phyloP scores from a whole-genome alignment of 2,113 vertebrate species.

The Paracanthobrama guichenoti region DNA sequence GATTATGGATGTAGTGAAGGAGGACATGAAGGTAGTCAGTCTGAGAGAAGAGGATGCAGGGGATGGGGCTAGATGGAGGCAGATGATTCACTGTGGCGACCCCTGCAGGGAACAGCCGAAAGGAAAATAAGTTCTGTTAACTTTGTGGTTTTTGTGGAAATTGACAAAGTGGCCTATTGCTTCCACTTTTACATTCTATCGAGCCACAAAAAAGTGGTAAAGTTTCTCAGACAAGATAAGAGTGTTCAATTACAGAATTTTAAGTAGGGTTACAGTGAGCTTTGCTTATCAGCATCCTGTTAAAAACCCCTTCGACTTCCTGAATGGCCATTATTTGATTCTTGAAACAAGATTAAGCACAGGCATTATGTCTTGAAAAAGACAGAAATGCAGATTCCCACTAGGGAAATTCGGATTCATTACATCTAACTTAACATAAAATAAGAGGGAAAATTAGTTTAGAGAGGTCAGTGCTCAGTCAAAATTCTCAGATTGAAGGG shows the following conservation, averaged over 20 bases:
- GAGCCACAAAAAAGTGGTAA: neutral
- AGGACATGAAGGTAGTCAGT: no score
- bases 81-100: no score
- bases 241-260: constrained; percentile 41
- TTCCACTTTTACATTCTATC: constrained; percentile 26
- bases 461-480: constrained; percentile 5
- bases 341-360: constrained; percentile 50
- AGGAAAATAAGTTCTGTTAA: no score
- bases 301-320: constrained; percentile 51
- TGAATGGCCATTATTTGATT: constrained; percentile 53
- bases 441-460: constrained; percentile 5
- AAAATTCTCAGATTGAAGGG: neutral
- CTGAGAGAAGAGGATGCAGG: no score
- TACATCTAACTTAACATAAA: neutral
- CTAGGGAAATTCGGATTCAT: neutral
- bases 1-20: no score
- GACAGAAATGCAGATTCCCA: constrained; percentile 44
- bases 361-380: constrained; percentile 37
- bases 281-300: constrained; percentile 57
- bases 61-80: no score
- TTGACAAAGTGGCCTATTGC: neutral
- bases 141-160: neutral
- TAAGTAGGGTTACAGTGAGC: constrained; percentile 49
- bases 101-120: no score
- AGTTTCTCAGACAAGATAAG: constrained; percentile 39